Base-by-base conservation (phyloP, 2,113 vertebrate species). In the Ovibos moschatus region DNA sequence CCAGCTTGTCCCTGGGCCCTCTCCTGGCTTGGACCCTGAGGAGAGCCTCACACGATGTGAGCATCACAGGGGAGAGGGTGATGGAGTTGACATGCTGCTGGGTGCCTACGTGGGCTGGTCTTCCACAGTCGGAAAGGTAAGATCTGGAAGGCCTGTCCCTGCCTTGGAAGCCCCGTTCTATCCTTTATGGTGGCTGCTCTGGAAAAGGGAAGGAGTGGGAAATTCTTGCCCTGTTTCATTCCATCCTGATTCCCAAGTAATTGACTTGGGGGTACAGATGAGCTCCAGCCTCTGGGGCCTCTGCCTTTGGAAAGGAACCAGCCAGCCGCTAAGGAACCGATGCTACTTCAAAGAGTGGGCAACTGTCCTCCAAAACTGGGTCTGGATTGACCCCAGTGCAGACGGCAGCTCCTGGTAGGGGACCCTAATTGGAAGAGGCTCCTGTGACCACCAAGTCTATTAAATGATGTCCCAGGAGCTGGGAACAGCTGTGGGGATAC, bases 401-500 rank as follows among this genome's bases (percentile, higher is more conserved):
- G 74, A 78, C 17, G 55, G 3, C 2, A 4, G 89, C 96, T 98
- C 95, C 83, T 57, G 78, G 79, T 92, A 95, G 9, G 33, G 91
- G 78, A 92, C 94, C 50, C 30, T 78, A 97, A 91, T 74, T 97
- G 89, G 74, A 98, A 96, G 98, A 97, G 57, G 90, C 95, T 82
- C 43, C 58, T 95, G 82, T 62, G 87, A 95, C 87, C 84, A 60
- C 92, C 60, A 88, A 45, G 15, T 50, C 98, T 97, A 98, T 64
- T 79, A 97, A 98, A 30, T 81, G 95, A 87, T 96, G 98, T 98
- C 97, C 82, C 6, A 2, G 23, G 57, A 98, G 84, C 94, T 91
- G 97, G 88, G 95, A 89, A 97, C 94, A 96, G 97, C 98, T 96
- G 95, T 17, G 71, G 81, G 96, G 87, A 92, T 94, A 30, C 86